Conservation (phyloP, 1,140 invertebrate species). For the Apis cerana region DNA sequence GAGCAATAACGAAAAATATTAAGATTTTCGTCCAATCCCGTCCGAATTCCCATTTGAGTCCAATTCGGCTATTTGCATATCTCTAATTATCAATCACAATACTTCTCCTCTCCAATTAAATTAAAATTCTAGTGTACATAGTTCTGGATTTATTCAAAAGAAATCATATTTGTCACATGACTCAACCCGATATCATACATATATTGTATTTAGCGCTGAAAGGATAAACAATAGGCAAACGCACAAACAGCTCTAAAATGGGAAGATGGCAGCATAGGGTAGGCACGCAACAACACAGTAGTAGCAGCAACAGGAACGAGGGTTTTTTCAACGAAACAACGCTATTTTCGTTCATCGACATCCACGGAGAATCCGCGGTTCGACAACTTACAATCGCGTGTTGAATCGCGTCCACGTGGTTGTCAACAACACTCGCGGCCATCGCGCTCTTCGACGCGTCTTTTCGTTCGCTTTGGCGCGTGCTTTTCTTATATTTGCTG, state of each 20-base stretch:
- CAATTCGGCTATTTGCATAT: too few relatives aligned
- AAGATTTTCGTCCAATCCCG: too few relatives aligned
- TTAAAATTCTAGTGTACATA: too few relatives aligned
- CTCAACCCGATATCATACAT: too few relatives aligned
- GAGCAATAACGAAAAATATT: too few relatives aligned
- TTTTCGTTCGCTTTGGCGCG: constrained; percentile 43
- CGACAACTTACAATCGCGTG: constrained; percentile 75
- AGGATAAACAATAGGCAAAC: neutral
- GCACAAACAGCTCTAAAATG: neutral
- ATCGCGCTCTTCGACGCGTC: constrained; percentile 72
- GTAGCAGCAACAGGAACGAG: constrained; percentile 42
- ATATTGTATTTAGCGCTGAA: too few relatives aligned
- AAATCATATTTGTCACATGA: too few relatives aligned
- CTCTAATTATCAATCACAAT: too few relatives aligned
- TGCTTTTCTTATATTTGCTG: constrained; percentile 76
- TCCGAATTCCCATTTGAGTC: too few relatives aligned
- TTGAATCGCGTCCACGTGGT: constrained; percentile 50
- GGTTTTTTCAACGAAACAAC: constrained; percentile 34
- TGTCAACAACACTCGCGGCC: constrained; percentile 61
- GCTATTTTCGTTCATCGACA: constrained; percentile 1
- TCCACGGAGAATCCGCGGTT: constrained; percentile 36
- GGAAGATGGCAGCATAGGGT: neutral
- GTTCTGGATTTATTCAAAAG: too few relatives aligned
- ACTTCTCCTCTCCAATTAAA: too few relatives aligned
- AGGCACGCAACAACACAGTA: neutral